Conservation (phyloP, 2,113 vertebrate genomes). For the zebrafish (Danio rerio) region GRCz12tu NC_133182.1:15922001-15922500, state of each 20-base stretch:
- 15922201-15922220: conserved; percentile 66
- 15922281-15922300: conserved; percentile 75
- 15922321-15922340: conserved; percentile 93
- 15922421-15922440: conserved; percentile 87
- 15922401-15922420: conserved; percentile 33
- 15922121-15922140: conserved; percentile 93
- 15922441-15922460: conserved; percentile 90
- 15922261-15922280: conserved; percentile 74
- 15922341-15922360: conserved; percentile 97
- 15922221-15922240: conserved; percentile 58
- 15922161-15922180: conserved; percentile 99
- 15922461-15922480: conserved; percentile 83
- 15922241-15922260: conserved; percentile 94
- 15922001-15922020: conserved; percentile 28
- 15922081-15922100: conserved; percentile 99
- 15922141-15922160: conserved; percentile 98
- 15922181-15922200: conserved; percentile 86
- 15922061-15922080: conserved; percentile 99
- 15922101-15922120: conserved; percentile 99
- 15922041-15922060: conserved; percentile 88
- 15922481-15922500: conserved; percentile 83
- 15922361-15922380: conserved; percentile 99
- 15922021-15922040: conserved; percentile 45
- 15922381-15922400: conserved; percentile 92
- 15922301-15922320: conserved; percentile 90